Percentiles rank a stretch among this genome's conserved stretches.
These are phyloP conservation scores for Muricea muricata DNA, from an alignment of 92 coral and sea anemone species.

Conservation along the genomic window DNA sequence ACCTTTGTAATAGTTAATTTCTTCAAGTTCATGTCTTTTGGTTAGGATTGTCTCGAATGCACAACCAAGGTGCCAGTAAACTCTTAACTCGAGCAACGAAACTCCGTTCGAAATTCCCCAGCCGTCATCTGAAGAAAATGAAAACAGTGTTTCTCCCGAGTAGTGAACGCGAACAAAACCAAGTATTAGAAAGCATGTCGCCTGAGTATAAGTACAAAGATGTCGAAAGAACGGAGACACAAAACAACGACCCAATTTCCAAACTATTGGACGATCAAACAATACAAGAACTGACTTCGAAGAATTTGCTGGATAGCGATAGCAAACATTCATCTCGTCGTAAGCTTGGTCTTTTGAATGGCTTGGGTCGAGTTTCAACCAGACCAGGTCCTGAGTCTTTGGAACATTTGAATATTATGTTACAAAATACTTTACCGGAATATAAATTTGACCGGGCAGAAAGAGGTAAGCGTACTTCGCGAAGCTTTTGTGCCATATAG, in stretches of 20 bases:
- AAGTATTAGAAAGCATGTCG: conserved; percentile 6
- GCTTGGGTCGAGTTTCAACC: background rate
- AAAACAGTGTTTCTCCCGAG: background rate
- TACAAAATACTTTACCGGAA: conserved; percentile 30
- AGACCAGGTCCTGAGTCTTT: background rate
- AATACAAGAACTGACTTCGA: background rate
- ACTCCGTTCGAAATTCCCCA: background rate
- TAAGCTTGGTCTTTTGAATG: background rate
- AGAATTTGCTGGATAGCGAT: background rate
- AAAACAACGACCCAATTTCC: background rate
- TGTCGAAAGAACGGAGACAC: background rate
- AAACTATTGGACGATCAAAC: background rate
- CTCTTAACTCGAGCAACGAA: background rate
- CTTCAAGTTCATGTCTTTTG: too few species aligned
- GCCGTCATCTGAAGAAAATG: background rate
- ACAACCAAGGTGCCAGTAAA: background rate
- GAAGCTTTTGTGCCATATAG: too few species aligned
- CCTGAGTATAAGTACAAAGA: conserved; percentile 26
- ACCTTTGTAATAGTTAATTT: too few species aligned
- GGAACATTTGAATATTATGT: conserved; percentile 31
- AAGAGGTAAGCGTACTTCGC: background rate
- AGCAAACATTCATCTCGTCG: background rate
- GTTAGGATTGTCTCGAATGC: background rate
- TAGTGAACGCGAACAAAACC: background rate
- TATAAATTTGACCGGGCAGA: conserved; percentile 19